Base-by-base conservation (phyloP, 2,113 vertebrate genomes). In the Corydoras sp. region DNA sequence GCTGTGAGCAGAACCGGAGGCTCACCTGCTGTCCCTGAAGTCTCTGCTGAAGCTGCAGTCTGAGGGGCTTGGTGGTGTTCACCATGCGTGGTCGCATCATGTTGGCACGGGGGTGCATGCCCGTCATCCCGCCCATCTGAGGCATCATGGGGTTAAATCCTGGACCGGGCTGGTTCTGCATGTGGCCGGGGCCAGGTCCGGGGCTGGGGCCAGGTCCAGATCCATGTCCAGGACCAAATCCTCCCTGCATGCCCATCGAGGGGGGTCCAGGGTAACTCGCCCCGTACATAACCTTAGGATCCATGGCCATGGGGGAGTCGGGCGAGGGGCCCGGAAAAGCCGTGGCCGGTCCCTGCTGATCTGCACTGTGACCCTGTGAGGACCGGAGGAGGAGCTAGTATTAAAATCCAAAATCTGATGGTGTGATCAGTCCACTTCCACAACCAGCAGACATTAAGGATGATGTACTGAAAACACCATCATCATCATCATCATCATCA, bases 21-120 rank as follows among this genome's bases (percentile, higher is more conserved):
- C 18, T 88, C 84, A 98, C 97, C 95, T 99, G 97, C 79, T 95
- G 96, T 65, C 94, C 94, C 82, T 99, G 97, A 11, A 99, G 89
- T 80, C 97, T 90, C 85, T 98, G 95, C 86, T 98, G 95, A 32
- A 99, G 92, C 78, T 99, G 97, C 83, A 96, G 89, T 69, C 95
- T 82, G 14, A 98, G 90, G 14, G 96, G 97, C 79, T 98, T 98
- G 56, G 91, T 91, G 53, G 93, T 89, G 4, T 73, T 95, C 62
- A 91, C 84, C 89, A 91, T 94, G 49, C 94, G 91, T 30, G 94
- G 93, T 30, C 94, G 91, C 85, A 94, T 87, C 76, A 93, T 79
- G 32, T 65, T 92, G 56, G 90, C 88, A 1, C 94, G 90, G 0
- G 94, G 93, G 78, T 94, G 94, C 86, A 96, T 87, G 66, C 84